Percentiles rank a stretch among this genome's conserved stretches.
phyloP scores from a whole-genome alignment of 1,140 invertebrate genomes.

The Hestina assimilis region DNA sequence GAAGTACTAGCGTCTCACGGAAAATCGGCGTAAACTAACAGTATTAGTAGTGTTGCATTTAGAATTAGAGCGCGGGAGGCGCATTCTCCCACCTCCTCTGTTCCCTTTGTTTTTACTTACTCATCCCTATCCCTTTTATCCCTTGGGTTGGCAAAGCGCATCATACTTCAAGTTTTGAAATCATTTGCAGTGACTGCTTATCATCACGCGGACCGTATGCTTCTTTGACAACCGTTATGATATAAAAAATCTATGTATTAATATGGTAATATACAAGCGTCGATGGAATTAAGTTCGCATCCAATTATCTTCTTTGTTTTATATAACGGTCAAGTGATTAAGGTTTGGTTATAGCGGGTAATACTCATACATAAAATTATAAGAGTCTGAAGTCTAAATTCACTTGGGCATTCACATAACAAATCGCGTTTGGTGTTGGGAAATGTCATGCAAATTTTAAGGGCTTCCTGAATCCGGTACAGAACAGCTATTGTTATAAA shows the following conservation, averaged over 20 bases:
- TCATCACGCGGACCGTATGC: too few species aligned
- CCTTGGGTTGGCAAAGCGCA: too few species aligned
- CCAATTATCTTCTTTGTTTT: constrained; percentile 16
- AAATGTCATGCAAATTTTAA: constrained; percentile 70
- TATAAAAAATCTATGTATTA: not conserved
- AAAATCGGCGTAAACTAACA: too few species aligned
- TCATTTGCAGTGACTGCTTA: not conserved
- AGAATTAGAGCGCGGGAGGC: too few species aligned
- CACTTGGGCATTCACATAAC: constrained; percentile 47
- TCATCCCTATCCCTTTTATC: too few species aligned
- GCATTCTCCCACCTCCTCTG: too few species aligned
- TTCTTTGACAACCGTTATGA: too few species aligned
- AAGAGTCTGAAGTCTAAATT: constrained; percentile 33
- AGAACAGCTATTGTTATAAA: constrained; percentile 66
- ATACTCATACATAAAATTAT: constrained; percentile 52
- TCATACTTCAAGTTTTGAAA: not conserved
- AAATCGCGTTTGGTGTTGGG: constrained; percentile 55
- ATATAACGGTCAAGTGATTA: constrained; percentile 11
- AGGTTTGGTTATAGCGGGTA: constrained; percentile 19
- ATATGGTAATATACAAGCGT: not conserved
- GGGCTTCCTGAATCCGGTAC: constrained; percentile 46
- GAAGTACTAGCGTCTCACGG: too few species aligned
- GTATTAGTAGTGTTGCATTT: too few species aligned
- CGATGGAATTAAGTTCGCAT: not conserved
- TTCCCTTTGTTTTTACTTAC: too few species aligned